Base-by-base conservation (phyloP, 2,797 vertebrate genomes). In the Poeciliopsis gracilis region DNA sequence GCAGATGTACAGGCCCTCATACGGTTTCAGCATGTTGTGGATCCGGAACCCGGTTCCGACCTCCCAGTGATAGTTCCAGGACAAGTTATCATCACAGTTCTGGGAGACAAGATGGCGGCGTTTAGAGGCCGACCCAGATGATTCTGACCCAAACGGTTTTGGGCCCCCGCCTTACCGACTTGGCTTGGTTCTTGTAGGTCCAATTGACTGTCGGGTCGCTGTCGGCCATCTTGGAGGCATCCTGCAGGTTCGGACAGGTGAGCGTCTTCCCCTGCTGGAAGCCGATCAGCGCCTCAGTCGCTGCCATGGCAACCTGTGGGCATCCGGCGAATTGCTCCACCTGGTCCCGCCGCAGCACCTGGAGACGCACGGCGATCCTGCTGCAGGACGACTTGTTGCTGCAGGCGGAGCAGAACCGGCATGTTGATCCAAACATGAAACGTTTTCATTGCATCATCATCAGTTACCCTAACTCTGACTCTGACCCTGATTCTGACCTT, bases 331-430 rank as follows among this genome's bases (percentile, higher is more conserved):
- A 1, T 0, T 3, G 86, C 18, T 9, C 47, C 38, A 84, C 92
- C 79, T 95, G 93, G 0, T 93, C 70, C 0, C 12, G 84, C 0
- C 36, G 90, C 77, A 97, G 55, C 63, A 99, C 97, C 72, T 94
- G 95, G 79, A 99, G 90, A 0, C 94, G 94, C 89, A 98, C 95
- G 0, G 96, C 92, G 18, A 97, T 97, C 94, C 97, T 97, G 77
- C 94, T 96, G 93, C 97, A 98, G 30, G 96, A 97, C 0, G 97
- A 96, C 74, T 93, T 95, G 82, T 99, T 98, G 33, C 98, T 99
- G 90, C 55, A 76, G 30, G 82, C 61, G 12, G 46, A 28, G 30
- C 28, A 11, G 73, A 71, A 70, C 2, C 5, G 5, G 16, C 16
- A 49, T 2, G 16, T 47, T 47, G 1, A 47, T 18, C 20, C 49